phyloP scores from a whole-genome alignment of 2,888 invertebrate species.

The Meteorus colon region DNA sequence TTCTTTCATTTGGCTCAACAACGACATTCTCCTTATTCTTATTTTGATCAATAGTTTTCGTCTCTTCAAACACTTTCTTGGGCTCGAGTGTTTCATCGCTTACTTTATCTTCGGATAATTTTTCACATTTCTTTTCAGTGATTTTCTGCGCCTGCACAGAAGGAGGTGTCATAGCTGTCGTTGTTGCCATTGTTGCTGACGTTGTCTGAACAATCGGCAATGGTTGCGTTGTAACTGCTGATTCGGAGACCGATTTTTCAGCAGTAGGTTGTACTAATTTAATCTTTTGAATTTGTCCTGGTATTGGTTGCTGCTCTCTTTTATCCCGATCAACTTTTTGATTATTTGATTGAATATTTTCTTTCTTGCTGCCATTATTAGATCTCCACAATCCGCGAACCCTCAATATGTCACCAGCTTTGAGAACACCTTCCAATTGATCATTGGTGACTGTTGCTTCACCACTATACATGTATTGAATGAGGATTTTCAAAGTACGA shows the following conservation, averaged over 20 bases:
- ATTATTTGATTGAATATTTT: constrained; percentile 69
- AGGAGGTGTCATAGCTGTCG: constrained; percentile 49
- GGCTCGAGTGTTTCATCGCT: constrained; percentile 49
- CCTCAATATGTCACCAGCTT: constrained; percentile 87
- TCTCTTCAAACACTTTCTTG: constrained; percentile 63
- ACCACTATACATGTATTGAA: constrained; percentile 91
- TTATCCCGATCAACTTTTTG: constrained; percentile 77
- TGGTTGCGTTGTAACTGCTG: constrained; percentile 67
- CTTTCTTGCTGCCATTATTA: constrained; percentile 65
- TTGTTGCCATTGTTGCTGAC: constrained; percentile 64
- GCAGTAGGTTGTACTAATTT: constrained; percentile 66
- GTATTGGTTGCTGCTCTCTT: constrained; percentile 61
- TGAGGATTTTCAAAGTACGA: constrained; percentile 85
- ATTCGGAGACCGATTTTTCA: constrained; percentile 53
- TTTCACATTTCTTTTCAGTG: constrained; percentile 55
- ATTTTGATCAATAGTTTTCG: constrained; percentile 62
- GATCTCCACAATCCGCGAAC: constrained; percentile 86
- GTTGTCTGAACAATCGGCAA: constrained; percentile 62
- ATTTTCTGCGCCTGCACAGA: constrained; percentile 39
- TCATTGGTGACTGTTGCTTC: constrained; percentile 91
- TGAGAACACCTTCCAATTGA: constrained; percentile 85
- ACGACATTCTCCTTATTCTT: constrained; percentile 65
- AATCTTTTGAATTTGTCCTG: constrained; percentile 70
- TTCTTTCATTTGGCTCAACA: constrained; percentile 59
- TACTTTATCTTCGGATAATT: constrained; percentile 33